These are phyloP conservation scores for Bryconaethiops microstoma DNA, from an alignment of 2,797 vertebrate species.

Conservation along the genomic window DNA sequence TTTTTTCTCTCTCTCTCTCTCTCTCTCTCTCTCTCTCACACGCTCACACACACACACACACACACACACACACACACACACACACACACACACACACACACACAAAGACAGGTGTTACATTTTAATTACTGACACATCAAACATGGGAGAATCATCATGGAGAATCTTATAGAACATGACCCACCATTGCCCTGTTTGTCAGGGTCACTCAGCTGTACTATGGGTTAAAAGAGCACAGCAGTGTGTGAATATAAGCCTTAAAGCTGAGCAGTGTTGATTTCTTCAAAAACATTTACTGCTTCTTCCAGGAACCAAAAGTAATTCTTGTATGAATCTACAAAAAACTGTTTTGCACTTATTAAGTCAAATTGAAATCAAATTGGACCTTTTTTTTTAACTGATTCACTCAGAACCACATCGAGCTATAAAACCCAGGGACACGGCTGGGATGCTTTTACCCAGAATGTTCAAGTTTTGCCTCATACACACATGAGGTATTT, in stretches of 20 bases:
- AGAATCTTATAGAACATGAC: constrained; percentile 27
- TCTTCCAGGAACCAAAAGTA: too few relatives aligned
- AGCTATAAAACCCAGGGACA: too few relatives aligned
- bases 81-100: background rate
- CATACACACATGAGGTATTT: too few relatives aligned
- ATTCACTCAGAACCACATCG: too few relatives aligned
- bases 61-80: background rate
- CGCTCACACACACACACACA: constrained; percentile 1
- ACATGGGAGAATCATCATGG: constrained; percentile 29
- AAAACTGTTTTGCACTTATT: too few relatives aligned
- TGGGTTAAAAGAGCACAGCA: background rate
- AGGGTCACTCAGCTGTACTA: constrained; percentile 7
- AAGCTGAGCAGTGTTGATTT: too few relatives aligned
- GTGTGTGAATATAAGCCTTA: background rate
- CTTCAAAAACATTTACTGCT: too few relatives aligned
- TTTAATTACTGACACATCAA: constrained; percentile 49
- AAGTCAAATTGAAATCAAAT: too few relatives aligned
- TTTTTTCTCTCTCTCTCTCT: background rate
- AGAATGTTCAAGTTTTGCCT: too few relatives aligned
- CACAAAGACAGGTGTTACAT: background rate
- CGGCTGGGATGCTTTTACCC: too few relatives aligned
- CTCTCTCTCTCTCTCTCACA: background rate
- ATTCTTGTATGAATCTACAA: too few relatives aligned
- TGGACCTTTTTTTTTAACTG: too few relatives aligned
- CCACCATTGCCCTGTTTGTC: background rate